Evolutionary conservation across 2,888 invertebrate species (phyloP), one percentile per base, ranked within the genome.

Genomic region (Phytoseiulus persimilis): DNA sequence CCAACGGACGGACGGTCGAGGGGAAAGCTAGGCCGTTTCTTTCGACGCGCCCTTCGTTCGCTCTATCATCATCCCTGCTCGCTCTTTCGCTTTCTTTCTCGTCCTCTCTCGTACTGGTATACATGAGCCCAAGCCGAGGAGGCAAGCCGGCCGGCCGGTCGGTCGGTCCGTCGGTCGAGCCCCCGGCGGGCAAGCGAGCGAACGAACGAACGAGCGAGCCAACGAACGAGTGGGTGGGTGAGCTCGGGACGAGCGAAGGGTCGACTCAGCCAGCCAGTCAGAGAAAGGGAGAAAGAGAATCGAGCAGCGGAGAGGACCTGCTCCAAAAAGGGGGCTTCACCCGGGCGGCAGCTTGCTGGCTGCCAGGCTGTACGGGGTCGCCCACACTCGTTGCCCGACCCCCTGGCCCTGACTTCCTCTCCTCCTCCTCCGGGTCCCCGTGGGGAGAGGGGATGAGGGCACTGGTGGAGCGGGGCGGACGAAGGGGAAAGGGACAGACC

Each of bases 11-110:
- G 84, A 84, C 84, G 84, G 84, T 1, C 31, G 31, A 33, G 33
- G 84, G 33, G 83, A 90, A 45, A 90, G 11, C 87, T 87, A 87
- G 33, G 87, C 87, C 87, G 87, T 87, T 87, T 87, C 87, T 87
- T 87, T 87, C 87, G 87, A 33, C 39, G 33, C 87, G 87, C 87
- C 39, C 32, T 83, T 83, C 83, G 87, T 87, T 87, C 87, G 87
- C 87, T 87, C 33, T 87, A 32, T 87, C 87, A 87, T 87, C 87
- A 87, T 87, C 87, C n/a, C 5, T 87, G 33, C 87, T 87, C 33
- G 87, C 87, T 45, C 87, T 45, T 33, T 33, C 33, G 83, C 83
- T 39, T 87, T 87, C 33, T 39, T 23, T 45, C 87, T 33, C 87
- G 2, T 32, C 14, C 32, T 31, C 31, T 11, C 39, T 28, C 87